These are phyloP conservation scores for Spheniscus humboldti DNA, from an alignment of 2,797 vertebrate species.

Conservation along the genomic window DNA sequence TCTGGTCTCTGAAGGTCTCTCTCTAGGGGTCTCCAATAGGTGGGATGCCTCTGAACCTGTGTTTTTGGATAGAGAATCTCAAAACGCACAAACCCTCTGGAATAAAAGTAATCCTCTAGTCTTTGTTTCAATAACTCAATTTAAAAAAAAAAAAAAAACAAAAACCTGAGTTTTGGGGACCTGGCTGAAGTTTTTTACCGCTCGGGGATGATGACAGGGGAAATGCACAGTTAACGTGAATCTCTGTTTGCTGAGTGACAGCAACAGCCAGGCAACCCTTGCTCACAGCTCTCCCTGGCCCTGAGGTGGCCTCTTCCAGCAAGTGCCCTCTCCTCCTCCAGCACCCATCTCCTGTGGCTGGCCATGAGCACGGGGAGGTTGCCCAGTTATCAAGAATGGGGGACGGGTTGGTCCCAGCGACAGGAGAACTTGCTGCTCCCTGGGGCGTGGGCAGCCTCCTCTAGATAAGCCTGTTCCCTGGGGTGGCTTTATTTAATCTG, in stretches of 20 bases:
- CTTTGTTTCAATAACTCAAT: background rate
- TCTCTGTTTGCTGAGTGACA: background rate
- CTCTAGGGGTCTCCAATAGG: background rate
- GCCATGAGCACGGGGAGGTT: background rate
- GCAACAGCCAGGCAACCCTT: background rate
- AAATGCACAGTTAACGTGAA: background rate
- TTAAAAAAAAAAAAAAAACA: too few relatives aligned
- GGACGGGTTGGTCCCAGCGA: background rate
- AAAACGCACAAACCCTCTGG: background rate
- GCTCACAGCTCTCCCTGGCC: background rate
- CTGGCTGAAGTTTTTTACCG: background rate
- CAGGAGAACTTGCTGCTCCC: background rate
- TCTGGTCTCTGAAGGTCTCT: background rate
- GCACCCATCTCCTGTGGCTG: background rate
- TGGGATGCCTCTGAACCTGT: background rate
- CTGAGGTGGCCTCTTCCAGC: background rate
- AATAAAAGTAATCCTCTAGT: background rate
- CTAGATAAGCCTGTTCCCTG: accelerated
- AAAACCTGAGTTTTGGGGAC: background rate
- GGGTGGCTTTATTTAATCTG: background rate
- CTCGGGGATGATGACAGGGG: too few relatives aligned
- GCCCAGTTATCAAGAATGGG: background rate
- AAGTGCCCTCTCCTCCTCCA: background rate
- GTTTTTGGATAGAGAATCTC: background rate
- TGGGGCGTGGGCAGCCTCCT: background rate